A percentile compares a stretch with the other conserved stretches of the same genome.
phyloP scores from a whole-genome alignment of 2,113 vertebrate species.

The Platycercus adscitus region DNA sequence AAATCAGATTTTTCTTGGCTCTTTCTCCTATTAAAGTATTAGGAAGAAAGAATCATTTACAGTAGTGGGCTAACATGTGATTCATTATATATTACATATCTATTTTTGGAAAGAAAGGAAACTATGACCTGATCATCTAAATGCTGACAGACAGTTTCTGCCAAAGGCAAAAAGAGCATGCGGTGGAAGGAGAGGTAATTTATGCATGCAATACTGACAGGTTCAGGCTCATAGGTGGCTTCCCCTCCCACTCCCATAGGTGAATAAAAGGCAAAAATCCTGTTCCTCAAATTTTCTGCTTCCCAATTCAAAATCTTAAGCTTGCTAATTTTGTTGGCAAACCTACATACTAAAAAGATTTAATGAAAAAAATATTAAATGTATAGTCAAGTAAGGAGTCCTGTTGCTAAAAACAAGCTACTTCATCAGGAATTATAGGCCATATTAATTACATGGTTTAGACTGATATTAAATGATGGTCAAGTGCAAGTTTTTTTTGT shows the following conservation, averaged over 20 bases:
- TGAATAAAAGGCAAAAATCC: background rate
- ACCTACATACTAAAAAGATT: background rate
- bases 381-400: background rate
- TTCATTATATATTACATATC: background rate
- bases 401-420: background rate
- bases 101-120: background rate
- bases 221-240: background rate
- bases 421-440: background rate
- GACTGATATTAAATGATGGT: background rate
- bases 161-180: background rate
- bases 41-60: background rate
- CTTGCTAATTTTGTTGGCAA: background rate
- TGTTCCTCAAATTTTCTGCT: background rate
- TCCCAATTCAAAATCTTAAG: background rate
- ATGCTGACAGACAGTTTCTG: background rate
- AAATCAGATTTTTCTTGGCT: background rate
- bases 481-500: background rate
- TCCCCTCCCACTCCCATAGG: background rate
- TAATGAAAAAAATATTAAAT: background rate
- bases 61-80: background rate
- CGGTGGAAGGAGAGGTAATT: background rate
- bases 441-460: background rate
- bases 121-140: background rate
- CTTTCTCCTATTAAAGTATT: background rate
- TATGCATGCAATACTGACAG: background rate